Base-by-base conservation (phyloP, 2,888 invertebrate species). In the Anthophora plumipes region DNA sequence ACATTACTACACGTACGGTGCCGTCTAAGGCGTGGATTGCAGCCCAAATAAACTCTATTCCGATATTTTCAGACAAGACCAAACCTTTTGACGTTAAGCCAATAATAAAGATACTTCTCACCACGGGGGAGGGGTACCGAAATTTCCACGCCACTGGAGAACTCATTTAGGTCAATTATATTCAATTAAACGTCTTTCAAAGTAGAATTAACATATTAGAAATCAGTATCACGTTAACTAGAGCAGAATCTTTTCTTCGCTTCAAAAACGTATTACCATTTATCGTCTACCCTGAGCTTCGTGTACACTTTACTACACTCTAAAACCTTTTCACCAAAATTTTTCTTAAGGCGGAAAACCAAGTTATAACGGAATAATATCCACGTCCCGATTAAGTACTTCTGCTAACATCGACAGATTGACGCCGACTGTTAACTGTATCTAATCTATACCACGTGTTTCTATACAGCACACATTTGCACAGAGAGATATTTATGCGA, bases 391-490 rank as follows among this genome's bases (percentile, higher is more conserved):
- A 77, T 55, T 60, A 48, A n/a, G 31, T 66, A 43, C 66, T 79
- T 79, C 70, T 54, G 73, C 66, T 73, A 72, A 63, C 80, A 59
- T 80, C 80, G 59, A 69, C 54, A 43, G 68, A 64, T 80, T 73
- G 52, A 80, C 80, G 74, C 63, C 25, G 46, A 73, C 80, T 80
- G 63, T 55, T 67, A 72, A 80, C 72, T 80, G 66, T 80, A 54
- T 72, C 74, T 74, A 59, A 68, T 69, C 69, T 69, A n/a, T n/a
- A 69, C 69, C 52, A 61, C 74, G 70, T 66, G 72, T 72, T 72
- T 63, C 41, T 55, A 41, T 54, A 41, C 48, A 31, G 25, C 60
- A 67, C 14, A 31, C 61, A 41, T 4, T 31, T 31, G 31, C 25
- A 55, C 17, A n/a, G 12, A n/a, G 12, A 46, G 20, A 50, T 41